These are phyloP conservation scores for Antrozous pallidus DNA, from an alignment of 2,797 vertebrate genomes.

Conservation along the genomic window DNA sequence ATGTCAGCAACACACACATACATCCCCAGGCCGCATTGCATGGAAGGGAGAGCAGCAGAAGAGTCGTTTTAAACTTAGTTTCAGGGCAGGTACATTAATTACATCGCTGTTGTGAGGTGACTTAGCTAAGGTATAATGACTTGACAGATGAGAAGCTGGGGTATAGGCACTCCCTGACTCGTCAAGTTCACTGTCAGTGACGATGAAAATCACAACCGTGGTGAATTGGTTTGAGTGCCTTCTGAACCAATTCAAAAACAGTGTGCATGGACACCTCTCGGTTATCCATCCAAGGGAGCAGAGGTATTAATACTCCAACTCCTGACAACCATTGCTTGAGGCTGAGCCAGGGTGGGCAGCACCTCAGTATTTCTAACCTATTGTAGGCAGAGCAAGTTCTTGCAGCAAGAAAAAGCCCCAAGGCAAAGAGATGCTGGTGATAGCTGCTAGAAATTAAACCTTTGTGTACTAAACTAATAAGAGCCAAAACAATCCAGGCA, in stretches of 20 bases:
- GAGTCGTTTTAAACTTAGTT: fast-evolving
- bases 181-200: neutral
- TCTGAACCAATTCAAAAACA: neutral
- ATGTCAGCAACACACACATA: fast-evolving
- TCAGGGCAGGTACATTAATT: neutral
- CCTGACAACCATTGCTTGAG: neutral
- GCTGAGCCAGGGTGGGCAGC: neutral
- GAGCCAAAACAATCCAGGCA: neutral
- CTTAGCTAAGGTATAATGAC: neutral
- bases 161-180: fast-evolving
- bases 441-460: neutral
- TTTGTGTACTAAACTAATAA: neutral
- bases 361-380: neutral
- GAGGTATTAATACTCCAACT: neutral
- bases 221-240: neutral
- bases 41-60: fast-evolving
- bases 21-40: fast-evolving
- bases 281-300: neutral
- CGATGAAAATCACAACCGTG: neutral
- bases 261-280: neutral
- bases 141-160: no score
- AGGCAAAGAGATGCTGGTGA: neutral
- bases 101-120: neutral
- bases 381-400: neutral
- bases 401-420: neutral